Percentiles rank a stretch among this genome's conserved stretches.
Evolutionary conservation across 2,113 vertebrate species (phyloP).

Genomic region (Menura novaehollandiae): DNA sequence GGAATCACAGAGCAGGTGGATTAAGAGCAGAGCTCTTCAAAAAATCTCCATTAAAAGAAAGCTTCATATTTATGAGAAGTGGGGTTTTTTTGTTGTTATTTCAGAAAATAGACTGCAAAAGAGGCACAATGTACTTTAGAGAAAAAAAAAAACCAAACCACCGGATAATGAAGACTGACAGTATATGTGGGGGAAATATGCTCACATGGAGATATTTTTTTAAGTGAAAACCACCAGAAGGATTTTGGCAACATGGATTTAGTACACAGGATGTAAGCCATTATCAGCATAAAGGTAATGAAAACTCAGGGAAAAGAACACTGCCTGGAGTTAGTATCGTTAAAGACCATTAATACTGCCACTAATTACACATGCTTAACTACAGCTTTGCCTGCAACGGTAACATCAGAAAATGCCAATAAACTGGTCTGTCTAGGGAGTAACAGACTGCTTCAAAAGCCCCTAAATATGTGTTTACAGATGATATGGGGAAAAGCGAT

Average conservation of each 20-base stretch:
- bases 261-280: not conserved
- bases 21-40: not conserved
- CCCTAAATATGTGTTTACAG: not conserved
- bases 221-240: not conserved
- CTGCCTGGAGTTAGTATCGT: not conserved
- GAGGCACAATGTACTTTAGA: not conserved
- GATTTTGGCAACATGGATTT: not conserved
- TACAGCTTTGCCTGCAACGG: not conserved
- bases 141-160: not conserved
- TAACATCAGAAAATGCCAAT: not conserved
- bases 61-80: not conserved
- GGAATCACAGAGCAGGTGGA: not conserved
- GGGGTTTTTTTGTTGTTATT: not conserved
- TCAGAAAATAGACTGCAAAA: not conserved
- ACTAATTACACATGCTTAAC: not conserved
- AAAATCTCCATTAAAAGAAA: not conserved
- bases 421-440: not conserved
- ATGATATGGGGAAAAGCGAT: rapidly evolving
- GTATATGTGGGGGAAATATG: not conserved
- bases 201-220: not conserved
- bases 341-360: slow-evolving; percentile 7
- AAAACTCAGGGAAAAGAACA: not conserved
- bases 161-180: not conserved
- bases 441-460: not conserved
- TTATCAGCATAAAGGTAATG: slow-evolving; percentile 1